Conservation (phyloP, 2,888 invertebrate species). For the Cantharis rustica region DNA sequence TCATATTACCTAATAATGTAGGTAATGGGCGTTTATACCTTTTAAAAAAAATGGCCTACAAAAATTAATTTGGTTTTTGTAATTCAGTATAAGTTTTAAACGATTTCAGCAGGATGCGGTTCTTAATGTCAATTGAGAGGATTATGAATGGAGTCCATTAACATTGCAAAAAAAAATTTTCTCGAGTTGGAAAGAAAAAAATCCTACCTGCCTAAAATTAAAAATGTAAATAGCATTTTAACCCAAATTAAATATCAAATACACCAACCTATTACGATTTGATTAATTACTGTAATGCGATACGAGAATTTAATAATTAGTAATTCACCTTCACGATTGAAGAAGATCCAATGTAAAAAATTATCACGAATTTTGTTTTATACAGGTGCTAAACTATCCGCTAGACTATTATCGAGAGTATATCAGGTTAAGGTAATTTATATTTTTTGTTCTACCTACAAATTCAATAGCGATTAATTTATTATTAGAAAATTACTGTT, state of each 20-base stretch:
- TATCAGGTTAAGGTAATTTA: conserved; percentile 1
- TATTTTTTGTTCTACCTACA: background rate
- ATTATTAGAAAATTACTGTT: background rate
- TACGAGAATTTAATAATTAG: background rate
- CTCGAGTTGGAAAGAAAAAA: too few relatives aligned
- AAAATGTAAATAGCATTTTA: too few relatives aligned
- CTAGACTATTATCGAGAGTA: background rate
- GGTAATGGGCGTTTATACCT: background rate
- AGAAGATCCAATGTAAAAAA: background rate
- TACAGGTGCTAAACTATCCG: background rate
- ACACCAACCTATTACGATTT: background rate
- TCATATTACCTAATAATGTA: background rate
- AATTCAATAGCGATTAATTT: background rate
- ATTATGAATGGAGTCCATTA: background rate
- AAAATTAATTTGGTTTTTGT: background rate
- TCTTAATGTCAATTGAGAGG: background rate
- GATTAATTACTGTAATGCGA: background rate
- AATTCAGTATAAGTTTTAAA: background rate
- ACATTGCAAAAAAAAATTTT: too few relatives aligned
- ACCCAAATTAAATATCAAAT: background rate
- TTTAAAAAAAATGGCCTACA: background rate
- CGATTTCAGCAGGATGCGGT: background rate
- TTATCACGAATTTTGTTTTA: background rate
- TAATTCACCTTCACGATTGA: background rate
- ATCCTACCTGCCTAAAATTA: too few relatives aligned